A percentile compares a stretch with the other conserved stretches of the same genome.
These are phyloP conservation scores for Macrostomum lignano DNA, from an alignment of 1,140 invertebrate species.

Conservation along the genomic window DNA sequence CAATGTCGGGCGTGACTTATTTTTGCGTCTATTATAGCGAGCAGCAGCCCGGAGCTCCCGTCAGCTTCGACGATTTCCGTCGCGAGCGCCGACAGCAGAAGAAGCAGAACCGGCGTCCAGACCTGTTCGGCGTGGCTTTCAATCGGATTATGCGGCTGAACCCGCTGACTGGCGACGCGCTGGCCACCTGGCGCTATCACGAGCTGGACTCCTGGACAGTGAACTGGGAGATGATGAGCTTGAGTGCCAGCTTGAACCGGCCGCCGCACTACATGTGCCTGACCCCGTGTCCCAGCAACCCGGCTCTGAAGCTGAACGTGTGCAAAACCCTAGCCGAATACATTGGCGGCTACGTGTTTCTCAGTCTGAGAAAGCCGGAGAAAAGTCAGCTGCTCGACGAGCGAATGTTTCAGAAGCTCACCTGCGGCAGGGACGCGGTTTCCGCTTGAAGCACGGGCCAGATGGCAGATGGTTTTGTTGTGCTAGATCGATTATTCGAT, in stretches of 20 bases:
- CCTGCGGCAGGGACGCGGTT: too few relatives aligned
- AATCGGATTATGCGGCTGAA: conserved; percentile 88
- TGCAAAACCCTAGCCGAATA: conserved; percentile 96
- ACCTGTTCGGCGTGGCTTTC: conserved; percentile 67
- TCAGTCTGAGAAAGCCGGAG: conserved; percentile 87
- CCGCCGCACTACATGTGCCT: too few relatives aligned
- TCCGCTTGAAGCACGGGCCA: too few relatives aligned
- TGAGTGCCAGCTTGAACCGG: too few relatives aligned
- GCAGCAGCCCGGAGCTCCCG: conserved; percentile 27
- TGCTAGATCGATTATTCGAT: too few relatives aligned
- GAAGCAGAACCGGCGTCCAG: conserved; percentile 24
- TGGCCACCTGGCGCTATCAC: conserved; percentile 87
- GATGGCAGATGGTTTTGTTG: too few relatives aligned
- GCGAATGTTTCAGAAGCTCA: conserved; percentile 88
- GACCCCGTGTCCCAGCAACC: too few relatives aligned
- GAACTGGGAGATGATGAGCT: conserved; percentile 98
- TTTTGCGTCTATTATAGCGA: conserved; percentile 73
- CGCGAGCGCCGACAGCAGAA: too few relatives aligned
- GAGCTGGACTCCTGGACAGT: conserved; percentile 94
- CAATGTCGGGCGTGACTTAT: conserved; percentile 72
- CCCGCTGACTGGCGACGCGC: conserved; percentile 57
- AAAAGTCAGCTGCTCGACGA: conserved; percentile 85
- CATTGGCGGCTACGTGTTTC: conserved; percentile 87
- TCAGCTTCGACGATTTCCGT: not conserved
- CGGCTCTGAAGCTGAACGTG: too few relatives aligned